Conservation (phyloP, 2,797 vertebrate genomes). For the Anas flavirostris region DNA sequence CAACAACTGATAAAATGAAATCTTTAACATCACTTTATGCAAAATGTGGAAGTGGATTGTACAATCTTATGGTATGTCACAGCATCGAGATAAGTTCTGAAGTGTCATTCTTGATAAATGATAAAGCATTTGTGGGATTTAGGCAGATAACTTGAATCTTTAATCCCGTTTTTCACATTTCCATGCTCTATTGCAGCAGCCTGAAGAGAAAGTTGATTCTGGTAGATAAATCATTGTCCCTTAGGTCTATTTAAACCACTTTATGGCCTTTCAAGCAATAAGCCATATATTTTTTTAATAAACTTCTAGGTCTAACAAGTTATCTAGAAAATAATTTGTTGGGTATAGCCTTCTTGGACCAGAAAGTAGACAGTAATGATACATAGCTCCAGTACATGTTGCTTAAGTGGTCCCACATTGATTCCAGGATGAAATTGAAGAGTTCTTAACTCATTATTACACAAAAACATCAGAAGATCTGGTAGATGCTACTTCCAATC, state of each 20-base stretch:
- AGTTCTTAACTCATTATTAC: neutral
- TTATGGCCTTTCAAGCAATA: slow-evolving; percentile 49
- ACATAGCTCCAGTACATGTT: neutral
- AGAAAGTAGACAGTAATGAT: slow-evolving; percentile 6
- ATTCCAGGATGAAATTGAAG: neutral
- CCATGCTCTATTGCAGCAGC: neutral
- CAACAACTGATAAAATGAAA: neutral
- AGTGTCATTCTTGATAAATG: neutral
- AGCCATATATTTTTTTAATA: slow-evolving; percentile 60
- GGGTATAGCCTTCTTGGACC: neutral
- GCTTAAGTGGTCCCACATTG: neutral
- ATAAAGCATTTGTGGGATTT: neutral
- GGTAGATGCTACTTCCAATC: neutral
- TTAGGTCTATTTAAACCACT: slow-evolving; percentile 53
- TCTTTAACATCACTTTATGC: neutral
- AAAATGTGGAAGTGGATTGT: neutral
- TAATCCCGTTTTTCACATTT: slow-evolving; percentile 60
- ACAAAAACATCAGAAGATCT: neutral
- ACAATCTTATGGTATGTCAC: neutral
- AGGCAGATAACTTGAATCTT: slow-evolving; percentile 29
- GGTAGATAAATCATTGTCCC: slow-evolving; percentile 58
- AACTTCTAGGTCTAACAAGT: slow-evolving; percentile 42
- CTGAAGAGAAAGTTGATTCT: slow-evolving; percentile 47
- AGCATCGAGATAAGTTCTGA: slow-evolving; percentile 10
- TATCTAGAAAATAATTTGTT: slow-evolving; percentile 53